Percentiles rank a stretch among this genome's conserved stretches.
These are phyloP conservation scores for Andricus curvator DNA, from an alignment of 2,888 invertebrate genomes.

Conservation along the genomic window DNA sequence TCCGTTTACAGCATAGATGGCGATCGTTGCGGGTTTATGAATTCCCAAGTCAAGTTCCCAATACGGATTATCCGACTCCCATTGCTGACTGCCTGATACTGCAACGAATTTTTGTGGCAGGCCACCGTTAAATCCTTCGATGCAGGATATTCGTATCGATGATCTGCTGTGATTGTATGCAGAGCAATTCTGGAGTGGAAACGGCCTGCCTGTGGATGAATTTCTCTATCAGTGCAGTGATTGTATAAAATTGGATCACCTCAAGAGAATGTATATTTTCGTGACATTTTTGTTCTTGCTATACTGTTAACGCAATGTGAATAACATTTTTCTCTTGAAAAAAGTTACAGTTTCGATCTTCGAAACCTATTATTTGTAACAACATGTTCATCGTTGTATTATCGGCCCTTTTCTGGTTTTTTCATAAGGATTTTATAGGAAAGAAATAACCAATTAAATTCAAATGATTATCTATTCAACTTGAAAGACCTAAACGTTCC, in stretches of 20 bases:
- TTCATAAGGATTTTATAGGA: no score
- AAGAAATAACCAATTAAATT: no score
- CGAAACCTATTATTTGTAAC: no score
- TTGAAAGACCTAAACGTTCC: no score
- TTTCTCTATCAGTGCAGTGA: slow-evolving; percentile 37
- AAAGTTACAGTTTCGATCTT: no score
- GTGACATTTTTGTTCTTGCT: no score
- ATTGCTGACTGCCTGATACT: slow-evolving; percentile 68
- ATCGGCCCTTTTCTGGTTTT: no score
- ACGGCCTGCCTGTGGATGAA: slow-evolving; percentile 87
- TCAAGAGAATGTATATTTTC: no score
- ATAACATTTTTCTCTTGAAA: no score
- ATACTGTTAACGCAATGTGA: no score
- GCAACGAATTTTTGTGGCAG: slow-evolving; percentile 90
- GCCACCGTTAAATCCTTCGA: slow-evolving; percentile 93
- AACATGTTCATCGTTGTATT: no score
- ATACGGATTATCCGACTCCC: slow-evolving; percentile 70
- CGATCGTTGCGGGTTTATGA: slow-evolving; percentile 80
- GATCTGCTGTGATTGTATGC: slow-evolving; percentile 92
- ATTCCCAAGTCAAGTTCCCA: slow-evolving; percentile 73
- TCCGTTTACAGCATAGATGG: slow-evolving; percentile 91
- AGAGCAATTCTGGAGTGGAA: slow-evolving; percentile 92
- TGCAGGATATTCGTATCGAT: slow-evolving; percentile 91
- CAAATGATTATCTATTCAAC: no score
- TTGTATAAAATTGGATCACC: background rate